A percentile compares a stretch with the other conserved stretches of the same genome.
Evolutionary conservation across 2,797 vertebrate genomes (phyloP).

Genomic region (Galaxias olidus): DNA sequence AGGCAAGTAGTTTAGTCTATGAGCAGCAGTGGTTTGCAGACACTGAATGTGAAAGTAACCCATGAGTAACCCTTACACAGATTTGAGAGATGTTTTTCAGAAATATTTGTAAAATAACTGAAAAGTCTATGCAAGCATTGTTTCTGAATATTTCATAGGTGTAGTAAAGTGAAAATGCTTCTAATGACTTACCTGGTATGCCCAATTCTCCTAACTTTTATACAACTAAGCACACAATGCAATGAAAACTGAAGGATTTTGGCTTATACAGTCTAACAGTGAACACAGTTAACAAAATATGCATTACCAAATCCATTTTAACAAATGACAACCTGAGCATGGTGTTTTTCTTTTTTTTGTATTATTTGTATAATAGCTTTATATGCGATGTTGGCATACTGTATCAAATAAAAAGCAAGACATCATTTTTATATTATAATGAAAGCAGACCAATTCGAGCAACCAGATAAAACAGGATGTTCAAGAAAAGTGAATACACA

Average conservation of each 20-base stretch:
- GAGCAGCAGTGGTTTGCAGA: constrained; percentile 58
- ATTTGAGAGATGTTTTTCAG: constrained; percentile 33
- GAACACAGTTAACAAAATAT: constrained; percentile 24
- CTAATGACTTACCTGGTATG: constrained; percentile 21
- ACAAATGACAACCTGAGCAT: constrained; percentile 53
- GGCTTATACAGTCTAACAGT: constrained; percentile 42
- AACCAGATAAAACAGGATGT: neutral
- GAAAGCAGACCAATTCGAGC: constrained; percentile 21
- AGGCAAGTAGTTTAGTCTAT: constrained; percentile 55
- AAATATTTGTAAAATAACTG: constrained; percentile 25
- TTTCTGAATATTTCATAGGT: constrained; percentile 25
- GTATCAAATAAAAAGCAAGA: constrained; percentile 1
- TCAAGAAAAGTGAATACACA: no score
- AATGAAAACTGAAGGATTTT: constrained; percentile 49
- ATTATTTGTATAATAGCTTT: constrained; percentile 28
- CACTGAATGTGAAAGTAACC: constrained; percentile 73
- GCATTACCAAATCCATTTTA: constrained; percentile 24
- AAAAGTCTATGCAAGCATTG: constrained; percentile 15
- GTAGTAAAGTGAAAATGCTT: constrained; percentile 4
- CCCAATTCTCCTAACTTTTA: constrained; percentile 14
- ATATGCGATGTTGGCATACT: constrained; percentile 29
- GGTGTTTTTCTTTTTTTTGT: constrained; percentile 29
- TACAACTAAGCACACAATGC: constrained; percentile 40
- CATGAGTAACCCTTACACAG: constrained; percentile 42
- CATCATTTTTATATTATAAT: neutral